Evolutionary conservation across 2,888 invertebrate genomes (phyloP).

Genomic region (Xestia xanthographa): DNA sequence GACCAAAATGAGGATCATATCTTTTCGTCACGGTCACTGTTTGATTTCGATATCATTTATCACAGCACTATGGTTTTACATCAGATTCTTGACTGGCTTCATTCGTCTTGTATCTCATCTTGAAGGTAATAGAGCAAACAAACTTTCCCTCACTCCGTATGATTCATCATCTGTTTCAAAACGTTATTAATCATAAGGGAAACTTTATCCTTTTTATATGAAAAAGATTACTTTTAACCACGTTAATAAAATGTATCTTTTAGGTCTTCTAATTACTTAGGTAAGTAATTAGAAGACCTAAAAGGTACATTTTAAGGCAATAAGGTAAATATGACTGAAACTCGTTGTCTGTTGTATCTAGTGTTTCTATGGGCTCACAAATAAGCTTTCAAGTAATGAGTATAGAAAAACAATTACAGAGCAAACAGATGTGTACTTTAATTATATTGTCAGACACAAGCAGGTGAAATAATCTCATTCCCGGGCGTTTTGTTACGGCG

Average conservation of each 20-base stretch:
- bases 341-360: background rate
- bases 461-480: slow-evolving; percentile 36
- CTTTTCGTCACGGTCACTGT: slow-evolving; percentile 57
- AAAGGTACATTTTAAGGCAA: no score
- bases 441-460: slow-evolving; percentile 50
- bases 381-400: slow-evolving; percentile 21
- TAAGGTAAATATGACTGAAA: background rate
- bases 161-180: slow-evolving; percentile 39
- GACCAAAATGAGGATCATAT: slow-evolving; percentile 62
- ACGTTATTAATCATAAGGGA: slow-evolving; percentile 25
- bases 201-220: background rate
- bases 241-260: no score
- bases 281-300: no score
- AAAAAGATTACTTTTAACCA: no score
- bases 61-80: slow-evolving; percentile 42
- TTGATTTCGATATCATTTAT: slow-evolving; percentile 59
- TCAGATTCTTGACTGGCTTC: slow-evolving; percentile 33
- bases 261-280: no score
- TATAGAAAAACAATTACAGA: slow-evolving; percentile 32
- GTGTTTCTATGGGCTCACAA: background rate
- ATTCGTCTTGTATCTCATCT: slow-evolving; percentile 54
- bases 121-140: slow-evolving; percentile 52
- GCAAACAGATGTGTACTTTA: slow-evolving; percentile 45
- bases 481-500: slow-evolving; percentile 4
- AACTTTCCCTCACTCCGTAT: slow-evolving; percentile 43